These are phyloP conservation scores for Cossypha caffra DNA, from an alignment of 2,797 vertebrate species.

Conservation along the genomic window DNA sequence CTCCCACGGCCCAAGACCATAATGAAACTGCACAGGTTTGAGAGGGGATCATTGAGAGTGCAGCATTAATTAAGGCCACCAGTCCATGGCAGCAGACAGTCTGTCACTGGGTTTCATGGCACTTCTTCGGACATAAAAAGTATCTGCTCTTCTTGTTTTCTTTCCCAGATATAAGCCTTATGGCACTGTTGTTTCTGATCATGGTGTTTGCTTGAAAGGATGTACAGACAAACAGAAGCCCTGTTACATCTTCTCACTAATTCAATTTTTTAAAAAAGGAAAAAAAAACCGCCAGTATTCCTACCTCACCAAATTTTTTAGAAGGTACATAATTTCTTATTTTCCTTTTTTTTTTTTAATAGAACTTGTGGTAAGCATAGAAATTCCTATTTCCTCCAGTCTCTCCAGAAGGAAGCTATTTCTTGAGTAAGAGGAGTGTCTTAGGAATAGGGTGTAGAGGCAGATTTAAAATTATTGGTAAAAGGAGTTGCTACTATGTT, in stretches of 20 bases:
- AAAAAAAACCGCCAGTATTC: accelerated
- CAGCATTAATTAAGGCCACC: not conserved
- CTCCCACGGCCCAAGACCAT: not conserved
- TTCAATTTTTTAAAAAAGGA: not conserved
- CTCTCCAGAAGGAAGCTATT: not conserved
- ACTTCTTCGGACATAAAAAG: not conserved
- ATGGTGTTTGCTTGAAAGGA: not conserved
- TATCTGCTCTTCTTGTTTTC: not conserved
- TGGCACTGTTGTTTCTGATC: not conserved
- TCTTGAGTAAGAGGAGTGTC: not conserved
- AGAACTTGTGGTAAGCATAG: not conserved
- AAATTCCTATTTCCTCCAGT: not conserved
- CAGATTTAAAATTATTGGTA: not conserved
- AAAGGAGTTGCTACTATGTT: not conserved
- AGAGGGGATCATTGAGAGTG: not conserved
- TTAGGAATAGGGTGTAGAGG: not conserved
- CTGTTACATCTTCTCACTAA: not conserved
- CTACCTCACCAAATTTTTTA: accelerated
- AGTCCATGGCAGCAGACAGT: not conserved
- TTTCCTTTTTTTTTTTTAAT: not conserved
- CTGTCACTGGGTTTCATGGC: not conserved
- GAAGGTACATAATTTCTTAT: not conserved
- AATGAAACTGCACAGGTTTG: not conserved
- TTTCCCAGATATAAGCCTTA: not conserved
- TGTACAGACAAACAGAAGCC: not conserved